A percentile compares a stretch with the other conserved stretches of the same genome.
These are phyloP conservation scores for Metopolophium dirhodum DNA, from an alignment of 1,140 invertebrate species.

Conservation along the genomic window DNA sequence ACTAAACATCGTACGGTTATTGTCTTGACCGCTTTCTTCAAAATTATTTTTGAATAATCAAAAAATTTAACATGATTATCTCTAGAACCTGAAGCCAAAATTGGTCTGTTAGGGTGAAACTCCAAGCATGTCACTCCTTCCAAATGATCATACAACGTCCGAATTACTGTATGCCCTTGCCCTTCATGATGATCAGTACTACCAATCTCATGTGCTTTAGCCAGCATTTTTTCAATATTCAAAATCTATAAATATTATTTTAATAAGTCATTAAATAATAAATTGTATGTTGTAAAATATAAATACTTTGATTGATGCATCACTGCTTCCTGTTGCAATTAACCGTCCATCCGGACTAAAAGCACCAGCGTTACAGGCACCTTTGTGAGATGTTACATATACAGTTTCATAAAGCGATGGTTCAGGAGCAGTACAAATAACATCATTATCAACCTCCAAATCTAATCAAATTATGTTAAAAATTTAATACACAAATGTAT, in stretches of 20 bases:
- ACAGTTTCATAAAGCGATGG: constrained; percentile 94
- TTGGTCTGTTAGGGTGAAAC: constrained; percentile 93
- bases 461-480: constrained; percentile 66
- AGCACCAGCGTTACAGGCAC: constrained; percentile 90
- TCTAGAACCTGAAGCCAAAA: constrained; percentile 90
- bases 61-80: constrained; percentile 96
- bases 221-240: constrained; percentile 97
- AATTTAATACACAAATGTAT: not conserved
- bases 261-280: not conserved
- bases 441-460: constrained; percentile 96
- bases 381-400: constrained; percentile 98
- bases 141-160: constrained; percentile 80
- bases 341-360: constrained; percentile 94
- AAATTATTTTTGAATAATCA: constrained; percentile 97
- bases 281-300: not conserved
- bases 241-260: constrained; percentile 72
- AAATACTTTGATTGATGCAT: constrained; percentile 92
- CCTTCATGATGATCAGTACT: constrained; percentile 68
- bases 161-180: constrained; percentile 95
- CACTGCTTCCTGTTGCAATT: constrained; percentile 97
- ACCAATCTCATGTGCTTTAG: constrained; percentile 86
- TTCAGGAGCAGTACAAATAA: constrained; percentile 86
- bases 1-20: constrained; percentile 71
- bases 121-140: constrained; percentile 81
- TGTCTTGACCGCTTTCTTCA: constrained; percentile 96